Evolutionary conservation across 23 tunicate species (phyloP).

Genomic region (Phallusia fumigata): DNA sequence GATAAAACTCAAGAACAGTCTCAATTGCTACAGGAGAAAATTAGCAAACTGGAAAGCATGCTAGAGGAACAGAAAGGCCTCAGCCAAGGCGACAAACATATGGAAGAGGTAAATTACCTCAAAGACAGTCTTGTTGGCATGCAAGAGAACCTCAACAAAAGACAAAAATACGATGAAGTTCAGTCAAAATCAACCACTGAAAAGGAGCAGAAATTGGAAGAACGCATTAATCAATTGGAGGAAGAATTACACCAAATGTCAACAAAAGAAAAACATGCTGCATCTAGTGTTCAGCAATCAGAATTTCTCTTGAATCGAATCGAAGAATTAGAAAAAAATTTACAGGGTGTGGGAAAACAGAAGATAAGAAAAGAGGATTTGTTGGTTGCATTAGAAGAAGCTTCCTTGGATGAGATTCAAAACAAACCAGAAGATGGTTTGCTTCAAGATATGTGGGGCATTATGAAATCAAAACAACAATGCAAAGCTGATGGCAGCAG

Average conservation of each 20-base stretch:
- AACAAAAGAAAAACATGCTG: background rate
- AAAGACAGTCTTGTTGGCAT: background rate
- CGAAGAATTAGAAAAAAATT: background rate
- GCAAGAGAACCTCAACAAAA: background rate
- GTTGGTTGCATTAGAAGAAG: background rate
- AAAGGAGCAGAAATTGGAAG: background rate
- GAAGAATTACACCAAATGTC: slow-evolving; percentile 6
- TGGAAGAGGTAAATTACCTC: background rate
- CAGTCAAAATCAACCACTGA: background rate
- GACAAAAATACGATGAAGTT: background rate
- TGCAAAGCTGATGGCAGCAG: background rate
- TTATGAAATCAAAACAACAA: background rate
- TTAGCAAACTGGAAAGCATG: background rate
- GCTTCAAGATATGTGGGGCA: background rate
- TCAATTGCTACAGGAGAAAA: background rate
- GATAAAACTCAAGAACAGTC: background rate
- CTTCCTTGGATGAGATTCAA: background rate
- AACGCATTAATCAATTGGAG: background rate
- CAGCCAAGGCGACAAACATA: background rate
- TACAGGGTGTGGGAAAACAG: background rate
- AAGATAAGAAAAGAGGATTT: background rate
- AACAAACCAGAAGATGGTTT: background rate
- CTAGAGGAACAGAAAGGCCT: background rate
- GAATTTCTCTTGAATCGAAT: background rate
- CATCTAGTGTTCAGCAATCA: background rate